These are phyloP conservation scores for Ethmia dodecea DNA, from an alignment of 2,888 invertebrate species.

Conservation along the genomic window DNA sequence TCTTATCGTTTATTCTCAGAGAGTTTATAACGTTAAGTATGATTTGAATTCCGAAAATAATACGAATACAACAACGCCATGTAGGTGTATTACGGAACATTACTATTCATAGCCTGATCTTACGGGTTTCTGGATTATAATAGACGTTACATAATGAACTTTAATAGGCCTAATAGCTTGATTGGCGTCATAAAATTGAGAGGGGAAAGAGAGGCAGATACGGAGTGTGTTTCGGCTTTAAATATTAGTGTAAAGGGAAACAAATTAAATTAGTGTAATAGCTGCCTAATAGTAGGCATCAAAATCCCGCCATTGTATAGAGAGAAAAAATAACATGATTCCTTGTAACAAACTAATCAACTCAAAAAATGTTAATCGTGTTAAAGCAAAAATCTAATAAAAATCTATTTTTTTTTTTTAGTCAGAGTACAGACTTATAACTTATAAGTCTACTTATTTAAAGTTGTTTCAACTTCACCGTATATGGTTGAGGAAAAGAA, in stretches of 20 bases:
- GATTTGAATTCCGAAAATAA: too few species aligned
- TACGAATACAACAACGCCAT: too few species aligned
- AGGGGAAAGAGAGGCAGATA: conserved; percentile 26
- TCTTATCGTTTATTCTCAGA: too few species aligned
- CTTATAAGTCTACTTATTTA: too few species aligned
- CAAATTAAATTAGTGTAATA: conserved; percentile 49
- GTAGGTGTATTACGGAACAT: conserved; percentile 29
- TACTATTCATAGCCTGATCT: conserved; percentile 39
- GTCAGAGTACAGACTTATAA: too few species aligned
- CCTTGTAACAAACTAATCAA: not conserved
- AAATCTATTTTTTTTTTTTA: too few species aligned
- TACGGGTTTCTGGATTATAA: conserved; percentile 43
- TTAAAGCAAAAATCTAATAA: too few species aligned
- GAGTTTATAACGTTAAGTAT: too few species aligned
- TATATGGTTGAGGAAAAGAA: too few species aligned
- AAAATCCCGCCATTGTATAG: conserved; percentile 14
- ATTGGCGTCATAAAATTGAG: conserved; percentile 67
- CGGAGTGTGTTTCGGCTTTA: conserved; percentile 15
- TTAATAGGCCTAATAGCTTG: conserved; percentile 58
- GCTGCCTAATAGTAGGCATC: conserved; percentile 22
- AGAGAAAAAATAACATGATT: not conserved
- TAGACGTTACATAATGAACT: conserved; percentile 50
- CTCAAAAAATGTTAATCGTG: not conserved
- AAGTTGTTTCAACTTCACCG: too few species aligned
- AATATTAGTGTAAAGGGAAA: conserved; percentile 26